Evolutionary conservation across 2,113 vertebrate genomes (phyloP), one percentile per base, ranked within the genome.

Genomic region (Sceloporus tristichus): DNA sequence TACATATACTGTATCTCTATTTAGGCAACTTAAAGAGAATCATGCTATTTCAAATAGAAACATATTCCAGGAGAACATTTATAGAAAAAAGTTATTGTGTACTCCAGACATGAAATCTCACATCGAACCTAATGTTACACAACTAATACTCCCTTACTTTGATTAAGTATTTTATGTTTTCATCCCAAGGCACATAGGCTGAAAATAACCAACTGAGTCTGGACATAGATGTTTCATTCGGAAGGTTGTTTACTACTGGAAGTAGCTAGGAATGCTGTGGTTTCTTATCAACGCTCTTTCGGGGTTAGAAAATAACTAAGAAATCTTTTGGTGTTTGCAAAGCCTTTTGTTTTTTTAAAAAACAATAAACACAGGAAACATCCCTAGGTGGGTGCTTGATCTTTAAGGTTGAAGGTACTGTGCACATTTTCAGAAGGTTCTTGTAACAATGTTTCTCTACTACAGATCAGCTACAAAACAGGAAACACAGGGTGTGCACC

Each of bases 281-380:
- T 25, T 79, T 70, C 40, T 9, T 9, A 25, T 38, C 76, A 53
- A 7, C 48, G 68, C 34, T 48, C 4, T 27, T 76, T 66, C 71
- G n/a, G 25, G 53, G 10, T 34, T 53, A 29, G 16, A 66, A 85
- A 66, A n/a, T 34, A 53, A 62, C 29, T 62, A 19, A 82, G n/a
- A 75, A 75, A 62, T 34, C 34, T 53, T 82, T 82, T 48, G 68
- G 10, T 29, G 9, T 65, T 48, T 9, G 34, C n/a, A 38, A 85
- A 90, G 85, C 89, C 86, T 23, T 86, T 11, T 16, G 90, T 84
- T 93, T 93, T 90, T 86, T 89, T 91, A 91, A 92, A 92, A 91
- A 95, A 92, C 91, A 91, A 95, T 92, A 96, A 95, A 96, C 38
- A 95, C 95, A 97, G 95, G 96, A 96, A 96, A 93, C 87, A 68